A percentile compares a stretch with the other conserved stretches of the same genome.
Evolutionary conservation across 92 coral and sea anemone genomes (phyloP).

Genomic region (Zoanthus sociatus): DNA sequence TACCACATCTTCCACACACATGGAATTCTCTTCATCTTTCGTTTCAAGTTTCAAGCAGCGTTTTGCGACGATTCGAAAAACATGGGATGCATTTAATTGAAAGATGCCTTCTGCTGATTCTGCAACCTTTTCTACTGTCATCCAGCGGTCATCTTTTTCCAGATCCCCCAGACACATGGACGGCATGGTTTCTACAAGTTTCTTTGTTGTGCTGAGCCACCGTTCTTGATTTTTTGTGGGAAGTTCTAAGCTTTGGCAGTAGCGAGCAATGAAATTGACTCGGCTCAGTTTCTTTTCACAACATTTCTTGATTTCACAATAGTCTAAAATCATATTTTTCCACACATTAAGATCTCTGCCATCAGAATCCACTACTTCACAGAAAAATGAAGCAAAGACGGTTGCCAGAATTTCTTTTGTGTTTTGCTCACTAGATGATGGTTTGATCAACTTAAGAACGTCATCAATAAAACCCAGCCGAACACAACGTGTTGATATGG

Average conservation of each 20-base stretch:
- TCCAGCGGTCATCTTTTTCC: not conserved
- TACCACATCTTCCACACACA: constrained; percentile 19
- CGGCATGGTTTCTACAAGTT: not conserved
- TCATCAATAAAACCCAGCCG: constrained; percentile 23
- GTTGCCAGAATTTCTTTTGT: not conserved
- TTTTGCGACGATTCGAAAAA: constrained; percentile 7
- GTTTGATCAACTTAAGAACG: not conserved
- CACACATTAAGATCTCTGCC: not conserved
- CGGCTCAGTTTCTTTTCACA: constrained; percentile 8
- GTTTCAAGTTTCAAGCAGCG: constrained; percentile 2
- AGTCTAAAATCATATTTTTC: not conserved
- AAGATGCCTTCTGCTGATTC: not conserved
- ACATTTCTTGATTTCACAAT: not conserved
- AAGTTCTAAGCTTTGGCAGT: constrained; percentile 7
- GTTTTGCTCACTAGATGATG: not conserved
- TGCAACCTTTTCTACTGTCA: not conserved
- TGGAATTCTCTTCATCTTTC: not conserved
- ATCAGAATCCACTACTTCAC: not conserved
- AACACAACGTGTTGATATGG: not conserved
- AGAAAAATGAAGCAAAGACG: constrained; percentile 11
- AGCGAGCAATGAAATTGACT: constrained; percentile 11
- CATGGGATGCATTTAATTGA: constrained; percentile 15
- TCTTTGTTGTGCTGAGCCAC: not conserved
- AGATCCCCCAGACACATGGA: not conserved
- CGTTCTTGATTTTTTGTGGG: not conserved